Evolutionary conservation across 2,888 invertebrate species (phyloP).

Genomic region (Desoria tigrina): DNA sequence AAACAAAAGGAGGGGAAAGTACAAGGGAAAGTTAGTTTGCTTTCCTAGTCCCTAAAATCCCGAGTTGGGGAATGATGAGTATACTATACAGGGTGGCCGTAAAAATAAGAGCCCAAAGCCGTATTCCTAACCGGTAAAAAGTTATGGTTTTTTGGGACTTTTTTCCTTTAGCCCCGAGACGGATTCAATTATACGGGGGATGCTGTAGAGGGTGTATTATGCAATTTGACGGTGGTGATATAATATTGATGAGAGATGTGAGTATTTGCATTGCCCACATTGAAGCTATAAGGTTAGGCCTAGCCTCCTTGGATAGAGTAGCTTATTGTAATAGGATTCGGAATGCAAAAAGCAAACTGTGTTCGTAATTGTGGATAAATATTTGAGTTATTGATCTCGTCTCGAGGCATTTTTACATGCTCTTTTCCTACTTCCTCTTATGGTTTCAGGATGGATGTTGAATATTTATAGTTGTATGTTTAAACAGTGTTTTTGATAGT

Average conservation of each 20-base stretch:
- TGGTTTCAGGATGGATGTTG: no score
- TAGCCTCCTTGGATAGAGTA: no score
- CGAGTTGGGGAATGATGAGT: conserved; percentile 11
- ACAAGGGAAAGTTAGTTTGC: conserved; percentile 19
- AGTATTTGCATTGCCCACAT: no score
- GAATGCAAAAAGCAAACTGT: conserved; percentile 43
- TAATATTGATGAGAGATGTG: no score
- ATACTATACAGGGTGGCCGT: conserved; percentile 6
- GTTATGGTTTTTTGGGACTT: no score
- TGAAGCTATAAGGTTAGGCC: no score
- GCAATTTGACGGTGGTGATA: neutral
- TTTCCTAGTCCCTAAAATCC: neutral
- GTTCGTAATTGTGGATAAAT: conserved; percentile 47
- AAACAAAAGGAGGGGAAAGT: conserved; percentile 29
- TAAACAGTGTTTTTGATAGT: no score
- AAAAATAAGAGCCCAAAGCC: no score
- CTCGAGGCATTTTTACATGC: neutral
- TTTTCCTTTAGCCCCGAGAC: no score
- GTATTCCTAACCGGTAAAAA: no score
- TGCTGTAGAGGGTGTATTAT: conserved; percentile 8
- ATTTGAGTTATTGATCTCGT: conserved; percentile 44
- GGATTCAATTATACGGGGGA: no score
- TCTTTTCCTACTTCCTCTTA: neutral
- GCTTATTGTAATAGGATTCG: conserved; percentile 27
- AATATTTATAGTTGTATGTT: no score